These are phyloP conservation scores for Prunella himalayana DNA, from an alignment of 2,113 vertebrate species.

Conservation along the genomic window DNA sequence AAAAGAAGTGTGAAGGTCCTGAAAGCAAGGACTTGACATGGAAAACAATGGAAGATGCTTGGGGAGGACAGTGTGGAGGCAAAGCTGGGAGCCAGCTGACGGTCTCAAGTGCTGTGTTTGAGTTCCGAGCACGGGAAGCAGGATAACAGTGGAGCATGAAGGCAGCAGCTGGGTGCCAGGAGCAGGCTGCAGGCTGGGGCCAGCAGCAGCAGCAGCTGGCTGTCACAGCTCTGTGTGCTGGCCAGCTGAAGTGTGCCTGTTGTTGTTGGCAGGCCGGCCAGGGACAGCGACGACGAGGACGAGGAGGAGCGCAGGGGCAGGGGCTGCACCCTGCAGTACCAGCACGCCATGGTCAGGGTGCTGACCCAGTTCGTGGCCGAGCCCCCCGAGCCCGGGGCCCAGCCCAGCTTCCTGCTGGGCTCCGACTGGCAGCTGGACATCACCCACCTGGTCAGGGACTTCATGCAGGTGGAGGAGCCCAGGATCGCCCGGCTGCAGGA, in stretches of 20 bases:
- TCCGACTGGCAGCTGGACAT: conserved; percentile 93
- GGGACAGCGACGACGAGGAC: conserved; percentile 87
- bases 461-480: conserved; percentile 91
- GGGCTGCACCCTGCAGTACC: conserved; percentile 89
- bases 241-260: background rate
- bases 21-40: background rate
- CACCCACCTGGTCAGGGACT: conserved; percentile 84
- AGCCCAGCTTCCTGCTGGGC: conserved; percentile 80
- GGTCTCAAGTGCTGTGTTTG: background rate
- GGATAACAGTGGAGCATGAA: background rate
- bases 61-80: background rate
- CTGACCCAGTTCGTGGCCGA: conserved; percentile 89
- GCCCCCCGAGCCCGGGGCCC: conserved; percentile 69
- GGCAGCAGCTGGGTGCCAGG: background rate
- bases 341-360: conserved; percentile 85
- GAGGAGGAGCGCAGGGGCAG: conserved; percentile 80
- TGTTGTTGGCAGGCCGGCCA: conserved; percentile 69
- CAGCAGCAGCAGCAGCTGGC: background rate
- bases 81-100: background rate
- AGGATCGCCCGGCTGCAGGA: conserved; percentile 81
- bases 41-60: background rate
- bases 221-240: too few relatives aligned
- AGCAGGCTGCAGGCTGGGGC: background rate
- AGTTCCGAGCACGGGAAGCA: background rate
- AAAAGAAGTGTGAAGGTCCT: background rate